Percentiles rank a stretch among this genome's conserved stretches.
phyloP scores from a whole-genome alignment of 2,888 invertebrate species.

The Ochropleura leucogaster region DNA sequence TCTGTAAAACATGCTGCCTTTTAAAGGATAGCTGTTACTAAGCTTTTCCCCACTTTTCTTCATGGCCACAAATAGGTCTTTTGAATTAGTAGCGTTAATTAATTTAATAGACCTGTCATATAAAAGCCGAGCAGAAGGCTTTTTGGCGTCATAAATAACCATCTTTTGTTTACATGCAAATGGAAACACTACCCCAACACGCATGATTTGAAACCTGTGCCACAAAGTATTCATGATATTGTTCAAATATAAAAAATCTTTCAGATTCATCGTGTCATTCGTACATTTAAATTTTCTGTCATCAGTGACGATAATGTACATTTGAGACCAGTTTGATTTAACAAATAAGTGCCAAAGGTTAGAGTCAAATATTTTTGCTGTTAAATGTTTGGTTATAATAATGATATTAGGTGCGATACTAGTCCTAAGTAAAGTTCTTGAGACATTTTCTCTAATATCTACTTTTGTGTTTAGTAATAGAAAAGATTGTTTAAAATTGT shows the following conservation, averaged over 20 bases:
- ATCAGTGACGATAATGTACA: conserved; percentile 70
- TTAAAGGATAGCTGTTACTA: conserved; percentile 72
- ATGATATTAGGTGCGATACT: conserved; percentile 60
- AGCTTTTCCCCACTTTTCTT: conserved; percentile 55
- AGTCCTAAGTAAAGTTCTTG: conserved; percentile 4
- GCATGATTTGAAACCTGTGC: conserved; percentile 68
- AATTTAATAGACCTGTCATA: conserved; percentile 73
- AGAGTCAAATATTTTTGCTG: conserved; percentile 47
- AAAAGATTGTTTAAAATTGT: conserved; percentile 28
- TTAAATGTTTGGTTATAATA: conserved; percentile 60
- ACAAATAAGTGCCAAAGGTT: conserved; percentile 28
- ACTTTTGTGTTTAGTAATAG: conserved; percentile 32
- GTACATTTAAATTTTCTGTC: conserved; percentile 64
- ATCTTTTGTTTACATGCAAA: conserved; percentile 69
- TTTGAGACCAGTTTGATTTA: conserved; percentile 65
- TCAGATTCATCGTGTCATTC: conserved; percentile 62
- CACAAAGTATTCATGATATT: conserved; percentile 73
- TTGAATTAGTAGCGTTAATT: conserved; percentile 51
- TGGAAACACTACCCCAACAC: conserved; percentile 71
- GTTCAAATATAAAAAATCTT: conserved; percentile 60
- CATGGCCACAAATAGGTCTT: conserved; percentile 47
- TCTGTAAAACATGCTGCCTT: conserved; percentile 73
- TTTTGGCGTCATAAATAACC: conserved; percentile 69
- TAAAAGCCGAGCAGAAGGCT: conserved; percentile 46
- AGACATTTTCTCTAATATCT: not conserved